Percentiles rank a stretch among this genome's conserved stretches.
Evolutionary conservation across 2,888 invertebrate genomes (phyloP).

Genomic region (Drosophila pegasa): DNA sequence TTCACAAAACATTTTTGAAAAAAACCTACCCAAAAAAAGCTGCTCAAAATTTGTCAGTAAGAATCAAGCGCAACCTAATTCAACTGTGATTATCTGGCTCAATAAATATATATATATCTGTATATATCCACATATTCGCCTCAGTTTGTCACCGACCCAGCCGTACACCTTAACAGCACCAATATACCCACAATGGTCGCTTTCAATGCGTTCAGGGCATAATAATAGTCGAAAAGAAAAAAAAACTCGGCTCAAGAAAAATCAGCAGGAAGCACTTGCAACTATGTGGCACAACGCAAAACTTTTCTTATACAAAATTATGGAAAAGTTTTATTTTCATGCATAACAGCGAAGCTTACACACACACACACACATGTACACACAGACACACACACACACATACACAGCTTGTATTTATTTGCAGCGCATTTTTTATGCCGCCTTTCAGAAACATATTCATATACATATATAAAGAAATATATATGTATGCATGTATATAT

Average conservation of each 20-base stretch:
- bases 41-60: no score
- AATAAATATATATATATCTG: neutral
- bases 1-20: no score
- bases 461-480: neutral
- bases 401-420: constrained; percentile 54
- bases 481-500: neutral
- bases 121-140: neutral
- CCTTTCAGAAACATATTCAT: constrained; percentile 38
- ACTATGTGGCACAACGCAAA: constrained; percentile 76
- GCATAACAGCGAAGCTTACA: constrained; percentile 62
- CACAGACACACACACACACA: constrained; percentile 20
- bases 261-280: constrained; percentile 77
- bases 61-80: no score
- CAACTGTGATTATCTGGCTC: no score
- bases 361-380: constrained; percentile 32
- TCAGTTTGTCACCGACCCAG: neutral
- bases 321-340: constrained; percentile 78
- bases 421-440: constrained; percentile 52
- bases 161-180: neutral
- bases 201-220: constrained; percentile 1
- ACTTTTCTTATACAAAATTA: constrained; percentile 79
- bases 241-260: constrained; percentile 54
- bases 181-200: neutral
- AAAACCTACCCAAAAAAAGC: no score
- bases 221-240: constrained; percentile 13